Percentiles rank a stretch among this genome's conserved stretches.
Evolutionary conservation across 2,888 invertebrate species (phyloP).

Genomic region (Mesorhabditis sp.): DNA sequence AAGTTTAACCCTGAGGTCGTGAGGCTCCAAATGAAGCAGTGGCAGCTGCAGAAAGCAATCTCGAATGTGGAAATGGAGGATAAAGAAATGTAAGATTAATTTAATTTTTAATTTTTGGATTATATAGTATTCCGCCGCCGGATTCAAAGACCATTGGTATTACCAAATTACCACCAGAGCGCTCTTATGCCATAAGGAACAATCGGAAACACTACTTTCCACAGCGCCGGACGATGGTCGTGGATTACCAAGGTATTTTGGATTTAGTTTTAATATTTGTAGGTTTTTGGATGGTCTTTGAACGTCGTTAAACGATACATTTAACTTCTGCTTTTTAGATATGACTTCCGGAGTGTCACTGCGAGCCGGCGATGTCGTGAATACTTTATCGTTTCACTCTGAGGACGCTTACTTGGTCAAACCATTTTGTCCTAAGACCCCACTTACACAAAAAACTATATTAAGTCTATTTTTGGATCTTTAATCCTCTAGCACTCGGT

Average conservation of each 20-base stretch:
- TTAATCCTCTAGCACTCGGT: too few relatives aligned
- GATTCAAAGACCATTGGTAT: background rate
- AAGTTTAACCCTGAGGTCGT: background rate
- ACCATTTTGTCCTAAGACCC: too few relatives aligned
- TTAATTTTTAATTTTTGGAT: too few relatives aligned
- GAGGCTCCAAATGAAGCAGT: background rate
- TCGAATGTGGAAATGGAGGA: background rate
- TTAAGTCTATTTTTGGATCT: too few relatives aligned
- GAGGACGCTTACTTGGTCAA: background rate
- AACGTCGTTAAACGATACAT: background rate
- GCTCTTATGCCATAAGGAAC: background rate
- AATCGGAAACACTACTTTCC: conserved; percentile 6
- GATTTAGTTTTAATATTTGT: background rate
- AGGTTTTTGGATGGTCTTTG: background rate
- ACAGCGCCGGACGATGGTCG: background rate
- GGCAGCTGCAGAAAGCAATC: background rate
- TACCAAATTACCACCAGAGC: background rate
- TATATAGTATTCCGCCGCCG: too few relatives aligned
- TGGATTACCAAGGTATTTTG: background rate
- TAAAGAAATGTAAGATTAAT: background rate
- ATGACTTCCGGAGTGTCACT: conserved; percentile 2
- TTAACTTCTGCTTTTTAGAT: background rate
- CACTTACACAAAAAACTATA: too few relatives aligned
- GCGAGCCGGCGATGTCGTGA: background rate
- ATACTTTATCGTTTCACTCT: background rate